Evolutionary conservation across 1,140 invertebrate species (phyloP).

Genomic region (Cyclina sinensis): DNA sequence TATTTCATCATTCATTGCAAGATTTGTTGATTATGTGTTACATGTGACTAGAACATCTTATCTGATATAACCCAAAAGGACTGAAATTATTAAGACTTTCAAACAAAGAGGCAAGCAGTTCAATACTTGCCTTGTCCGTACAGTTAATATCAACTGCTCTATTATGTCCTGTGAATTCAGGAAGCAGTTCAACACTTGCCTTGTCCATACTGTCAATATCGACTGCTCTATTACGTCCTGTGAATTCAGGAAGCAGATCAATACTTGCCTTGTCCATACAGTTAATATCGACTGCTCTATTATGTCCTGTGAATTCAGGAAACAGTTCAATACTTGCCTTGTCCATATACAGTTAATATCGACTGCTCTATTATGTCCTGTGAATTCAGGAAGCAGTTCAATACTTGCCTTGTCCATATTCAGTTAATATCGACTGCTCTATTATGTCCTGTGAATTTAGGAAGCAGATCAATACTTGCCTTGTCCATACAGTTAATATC

Average conservation of each 20-base stretch:
- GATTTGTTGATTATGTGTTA: too few relatives aligned
- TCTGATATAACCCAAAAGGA: too few relatives aligned
- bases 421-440: conserved; percentile 57
- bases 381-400: conserved; percentile 49
- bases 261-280: conserved; percentile 45
- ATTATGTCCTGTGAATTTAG: conserved; percentile 45
- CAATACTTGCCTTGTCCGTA: conserved; percentile 19
- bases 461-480: conserved; percentile 23
- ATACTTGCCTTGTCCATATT: conserved; percentile 17
- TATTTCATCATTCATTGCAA: too few relatives aligned
- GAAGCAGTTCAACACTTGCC: conserved; percentile 20
- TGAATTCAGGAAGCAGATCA: conserved; percentile 52
- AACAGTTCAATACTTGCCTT: conserved; percentile 32
- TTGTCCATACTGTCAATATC: conserved; percentile 61
- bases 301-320: conserved; percentile 48
- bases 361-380: conserved; percentile 19
- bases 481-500: conserved; percentile 63
- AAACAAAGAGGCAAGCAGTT: conserved; percentile 35
- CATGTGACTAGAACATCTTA: too few relatives aligned
- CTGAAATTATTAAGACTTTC: too few relatives aligned
- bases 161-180: conserved; percentile 48
- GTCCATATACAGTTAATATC: conserved; percentile 60
- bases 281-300: conserved; percentile 50
- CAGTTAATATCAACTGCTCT: conserved; percentile 57
- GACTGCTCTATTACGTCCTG: conserved; percentile 23